Percentiles rank a stretch among this genome's conserved stretches.
These are phyloP conservation scores for Pluvialis apricaria DNA, from an alignment of 2,113 vertebrate genomes.

Conservation along the genomic window DNA sequence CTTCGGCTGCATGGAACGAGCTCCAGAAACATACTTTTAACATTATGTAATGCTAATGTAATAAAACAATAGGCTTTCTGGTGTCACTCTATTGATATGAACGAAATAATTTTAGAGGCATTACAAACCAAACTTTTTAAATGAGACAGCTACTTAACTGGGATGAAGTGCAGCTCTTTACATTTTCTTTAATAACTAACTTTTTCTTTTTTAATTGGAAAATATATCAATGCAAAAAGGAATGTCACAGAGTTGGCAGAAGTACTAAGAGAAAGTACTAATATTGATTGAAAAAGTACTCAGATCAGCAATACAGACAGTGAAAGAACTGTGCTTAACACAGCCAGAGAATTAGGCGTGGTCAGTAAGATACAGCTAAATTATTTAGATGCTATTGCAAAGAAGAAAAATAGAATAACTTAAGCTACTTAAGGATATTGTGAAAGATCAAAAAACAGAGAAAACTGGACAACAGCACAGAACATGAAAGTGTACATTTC, in stretches of 20 bases:
- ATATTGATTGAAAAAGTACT: background rate
- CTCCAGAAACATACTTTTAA: background rate
- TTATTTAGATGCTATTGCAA: background rate
- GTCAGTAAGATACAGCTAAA: background rate
- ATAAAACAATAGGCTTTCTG: background rate
- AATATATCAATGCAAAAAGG: background rate
- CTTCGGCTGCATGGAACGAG: background rate
- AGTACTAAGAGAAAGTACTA: background rate
- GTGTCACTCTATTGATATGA: background rate
- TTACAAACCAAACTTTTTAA: background rate
- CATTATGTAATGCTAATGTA: background rate
- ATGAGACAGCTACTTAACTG: background rate
- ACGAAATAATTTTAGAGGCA: background rate
- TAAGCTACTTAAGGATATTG: background rate
- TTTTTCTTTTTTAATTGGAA: background rate
- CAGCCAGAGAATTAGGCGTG: background rate
- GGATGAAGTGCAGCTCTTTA: background rate
- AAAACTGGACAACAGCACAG: background rate
- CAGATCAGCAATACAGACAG: background rate
- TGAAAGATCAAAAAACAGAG: background rate
- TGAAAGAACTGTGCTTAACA: background rate
- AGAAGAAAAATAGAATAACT: background rate
- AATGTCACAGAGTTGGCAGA: background rate
- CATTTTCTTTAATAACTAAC: background rate
- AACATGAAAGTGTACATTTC: background rate